Conservation (phyloP, 1,140 invertebrate genomes). For the Agrypnia vestita region DNA sequence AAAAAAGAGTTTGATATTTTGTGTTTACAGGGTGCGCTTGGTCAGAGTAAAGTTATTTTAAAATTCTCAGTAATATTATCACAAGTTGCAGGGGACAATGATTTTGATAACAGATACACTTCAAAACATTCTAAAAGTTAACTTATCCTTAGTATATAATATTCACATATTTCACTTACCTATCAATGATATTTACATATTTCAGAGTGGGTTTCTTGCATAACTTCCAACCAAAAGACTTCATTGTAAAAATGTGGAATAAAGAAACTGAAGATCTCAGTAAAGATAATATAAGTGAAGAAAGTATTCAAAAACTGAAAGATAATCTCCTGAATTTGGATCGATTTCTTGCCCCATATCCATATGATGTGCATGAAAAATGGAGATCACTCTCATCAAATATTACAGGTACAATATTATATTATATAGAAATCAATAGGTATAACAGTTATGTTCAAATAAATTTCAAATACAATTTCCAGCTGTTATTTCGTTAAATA, state of each 20-base stretch:
- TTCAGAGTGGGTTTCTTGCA: constrained; percentile 93
- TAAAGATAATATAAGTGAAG: constrained; percentile 74
- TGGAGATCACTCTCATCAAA: constrained; percentile 89
- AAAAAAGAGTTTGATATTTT: too few relatives aligned
- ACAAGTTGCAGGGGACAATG: too few relatives aligned
- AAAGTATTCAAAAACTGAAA: constrained; percentile 77
- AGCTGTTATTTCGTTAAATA: too few relatives aligned
- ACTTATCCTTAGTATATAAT: neutral
- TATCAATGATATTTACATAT: constrained; percentile 45
- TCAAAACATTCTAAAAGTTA: neutral
- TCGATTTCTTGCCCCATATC: constrained; percentile 90
- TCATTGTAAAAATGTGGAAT: constrained; percentile 92
- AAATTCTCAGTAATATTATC: too few relatives aligned
- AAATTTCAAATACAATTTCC: too few relatives aligned
- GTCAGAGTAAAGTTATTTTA: too few relatives aligned
- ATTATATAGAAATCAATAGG: too few relatives aligned
- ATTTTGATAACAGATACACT: too few relatives aligned
- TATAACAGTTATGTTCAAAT: too few relatives aligned
- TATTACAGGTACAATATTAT: constrained; percentile 74
- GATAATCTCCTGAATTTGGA: constrained; percentile 87
- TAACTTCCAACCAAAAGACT: constrained; percentile 86
- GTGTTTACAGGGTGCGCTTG: too few relatives aligned
- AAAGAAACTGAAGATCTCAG: constrained; percentile 79
- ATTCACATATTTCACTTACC: neutral
- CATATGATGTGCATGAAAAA: constrained; percentile 89